Evolutionary conservation across 2,888 invertebrate species (phyloP), one percentile per base, ranked within the genome.

Genomic region (Hymenopus coronatus): DNA sequence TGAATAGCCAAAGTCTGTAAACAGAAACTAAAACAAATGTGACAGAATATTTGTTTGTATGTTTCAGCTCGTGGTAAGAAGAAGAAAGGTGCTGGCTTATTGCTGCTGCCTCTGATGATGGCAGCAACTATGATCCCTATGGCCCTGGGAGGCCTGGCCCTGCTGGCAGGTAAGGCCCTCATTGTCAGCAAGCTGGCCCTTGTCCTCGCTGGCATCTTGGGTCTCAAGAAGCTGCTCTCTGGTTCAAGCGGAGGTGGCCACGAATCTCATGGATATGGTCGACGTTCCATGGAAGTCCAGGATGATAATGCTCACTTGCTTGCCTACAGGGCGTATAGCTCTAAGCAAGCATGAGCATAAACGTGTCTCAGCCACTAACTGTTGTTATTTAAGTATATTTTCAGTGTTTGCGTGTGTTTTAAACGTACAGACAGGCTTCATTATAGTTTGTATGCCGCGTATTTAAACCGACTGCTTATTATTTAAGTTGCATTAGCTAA

Each of bases 171-270:
- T 91, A 98, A 98, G 93, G 97, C 97, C 83, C 93, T 97, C 90
- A 97, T 97, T 91, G 96, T 97, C 86, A 97, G 97, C 91, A 97
- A 97, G 92, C 93, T 97, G 91, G 97, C 97, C 0, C 93, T 97
- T 88, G 97, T 97, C 0, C 93, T 97, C 87, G 97, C 97, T 90
- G 97, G 89, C 91, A 97, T 97, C 91, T 97, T 97, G 91, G 97
- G 97, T 4, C 94, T 98, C 93, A 97, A 97, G 94, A 97, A 97
- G 92, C 95, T 98, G 54, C 94, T 97, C 85, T 96, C 96, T 30
- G 30, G 82, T n/a, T 95, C 96, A 3, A 95, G 95, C 70, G 95
- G 95, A 9, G 93, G 93, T 9, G 95, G 95, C 46, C 89, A 90
- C 88, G 95, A 89, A 28, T 40, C 83, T 46, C 91, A 91, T 88